Conservation (phyloP, 2,888 invertebrate species). For the Xestia xanthographa region DNA sequence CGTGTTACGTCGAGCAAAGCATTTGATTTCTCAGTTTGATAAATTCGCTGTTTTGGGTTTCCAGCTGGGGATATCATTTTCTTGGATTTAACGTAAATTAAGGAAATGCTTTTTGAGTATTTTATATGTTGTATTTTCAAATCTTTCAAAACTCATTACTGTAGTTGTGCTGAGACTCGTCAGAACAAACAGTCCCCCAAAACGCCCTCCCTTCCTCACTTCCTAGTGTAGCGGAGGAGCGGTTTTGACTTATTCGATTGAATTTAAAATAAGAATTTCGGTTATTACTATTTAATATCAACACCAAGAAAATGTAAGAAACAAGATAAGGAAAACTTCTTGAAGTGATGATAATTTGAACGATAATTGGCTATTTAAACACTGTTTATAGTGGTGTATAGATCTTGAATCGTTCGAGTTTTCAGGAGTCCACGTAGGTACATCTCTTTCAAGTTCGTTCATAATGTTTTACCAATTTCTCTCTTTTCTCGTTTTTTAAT, state of each 20-base stretch:
- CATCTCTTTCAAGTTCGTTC: background rate
- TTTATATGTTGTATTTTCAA: background rate
- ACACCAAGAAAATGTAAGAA: background rate
- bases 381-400: background rate
- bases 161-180: background rate
- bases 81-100: background rate
- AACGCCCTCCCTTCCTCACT: background rate
- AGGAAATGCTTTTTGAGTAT: background rate
- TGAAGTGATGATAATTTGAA: background rate
- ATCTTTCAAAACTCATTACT: background rate
- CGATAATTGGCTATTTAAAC: background rate
- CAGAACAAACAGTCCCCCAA: background rate
- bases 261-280: no score
- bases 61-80: background rate
- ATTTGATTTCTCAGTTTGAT: slow-evolving; percentile 34
- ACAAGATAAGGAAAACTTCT: background rate
- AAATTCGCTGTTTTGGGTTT: slow-evolving; percentile 29
- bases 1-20: slow-evolving; percentile 22
- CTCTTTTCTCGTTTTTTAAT: background rate
- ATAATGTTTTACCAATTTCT: background rate
- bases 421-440: background rate
- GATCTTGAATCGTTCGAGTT: background rate
- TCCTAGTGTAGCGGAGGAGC: background rate
- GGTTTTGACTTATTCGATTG: background rate
- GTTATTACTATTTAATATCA: background rate